Conservation (phyloP, 2,113 vertebrate genomes). For the Triplophysa siluroides region DNA sequence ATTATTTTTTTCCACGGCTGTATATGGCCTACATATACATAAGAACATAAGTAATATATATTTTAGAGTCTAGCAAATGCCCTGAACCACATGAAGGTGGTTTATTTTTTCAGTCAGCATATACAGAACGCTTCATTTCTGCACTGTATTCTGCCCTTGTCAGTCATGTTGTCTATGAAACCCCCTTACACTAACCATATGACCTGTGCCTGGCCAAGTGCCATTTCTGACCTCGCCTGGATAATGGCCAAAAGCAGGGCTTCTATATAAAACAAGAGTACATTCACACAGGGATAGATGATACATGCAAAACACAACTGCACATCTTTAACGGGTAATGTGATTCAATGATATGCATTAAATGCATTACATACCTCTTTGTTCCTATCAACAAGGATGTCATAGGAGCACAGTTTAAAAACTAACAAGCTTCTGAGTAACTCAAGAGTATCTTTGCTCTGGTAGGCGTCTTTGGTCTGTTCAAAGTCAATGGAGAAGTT, state of each 20-base stretch:
- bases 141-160: not conserved
- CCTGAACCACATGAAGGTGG: too few relatives aligned
- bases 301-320: not conserved
- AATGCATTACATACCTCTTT: conserved; percentile 67
- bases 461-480: conserved; percentile 74
- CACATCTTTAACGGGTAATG: not conserved
- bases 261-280: not conserved
- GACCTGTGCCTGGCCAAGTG: conserved; percentile 4
- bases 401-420: conserved; percentile 75
- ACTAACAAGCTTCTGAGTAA: conserved; percentile 76
- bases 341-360: not conserved
- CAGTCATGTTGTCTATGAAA: not conserved
- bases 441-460: conserved; percentile 79
- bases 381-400: conserved; percentile 74
- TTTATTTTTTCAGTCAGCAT: too few relatives aligned
- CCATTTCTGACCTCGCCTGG: not conserved
- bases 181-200: not conserved
- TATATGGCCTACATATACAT: too few relatives aligned
- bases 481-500: conserved; percentile 69
- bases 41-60: too few relatives aligned
- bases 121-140: too few relatives aligned
- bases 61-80: too few relatives aligned
- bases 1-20: too few relatives aligned
- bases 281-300: not conserved
- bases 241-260: not conserved